Evolutionary conservation across 2,113 vertebrate species (phyloP), one percentile per base, ranked within the genome.

Genomic region (Pundamilia nyererei): DNA sequence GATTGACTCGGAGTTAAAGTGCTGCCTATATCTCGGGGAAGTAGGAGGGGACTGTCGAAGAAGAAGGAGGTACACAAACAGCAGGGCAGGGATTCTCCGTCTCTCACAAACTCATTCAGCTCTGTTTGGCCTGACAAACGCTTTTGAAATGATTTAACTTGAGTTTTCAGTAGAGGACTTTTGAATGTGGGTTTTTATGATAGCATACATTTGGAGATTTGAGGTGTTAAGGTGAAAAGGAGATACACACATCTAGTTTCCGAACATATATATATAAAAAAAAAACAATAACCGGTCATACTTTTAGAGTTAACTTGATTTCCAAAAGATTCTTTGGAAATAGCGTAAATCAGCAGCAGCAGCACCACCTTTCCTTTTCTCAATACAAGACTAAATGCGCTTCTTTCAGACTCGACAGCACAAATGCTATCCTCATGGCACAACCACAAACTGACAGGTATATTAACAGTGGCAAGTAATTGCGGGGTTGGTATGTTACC

Each of bases 21-120:
- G 91, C 94, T 97, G 95, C 95, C 96, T 97, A 96, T 96, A 96
- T 96, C 93, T 89, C 45, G 93, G 96, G 93, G 93, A 96, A 97
- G 97, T 96, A 97, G 98, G 98, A 98, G 98, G 98, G 96, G 97
- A 95, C 95, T 95, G 79, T 49, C 89, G 49, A 33, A 82, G 45
- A 62, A 96, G 96, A 79, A 96, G 98, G 97, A 97, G 97, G 97
- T 92, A 87, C 93, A 89, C 81, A 92, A 82, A 84, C 87, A 91
- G 85, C 77, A 91, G 88, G 86, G 86, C 90, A 86, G 86, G 58
- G 72, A 79, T 8, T 85, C 81, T 87, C 84, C n/a, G 68, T 85
- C 81, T 83, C 87, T 35, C 89, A 82, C 54, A 84, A 70, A 83
- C 87, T 88, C 75, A 75, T 88, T 89, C 84, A 89, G 26, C 81